Evolutionary conservation across 2,888 invertebrate genomes (phyloP).

Genomic region (Serripes groenlandicus): DNA sequence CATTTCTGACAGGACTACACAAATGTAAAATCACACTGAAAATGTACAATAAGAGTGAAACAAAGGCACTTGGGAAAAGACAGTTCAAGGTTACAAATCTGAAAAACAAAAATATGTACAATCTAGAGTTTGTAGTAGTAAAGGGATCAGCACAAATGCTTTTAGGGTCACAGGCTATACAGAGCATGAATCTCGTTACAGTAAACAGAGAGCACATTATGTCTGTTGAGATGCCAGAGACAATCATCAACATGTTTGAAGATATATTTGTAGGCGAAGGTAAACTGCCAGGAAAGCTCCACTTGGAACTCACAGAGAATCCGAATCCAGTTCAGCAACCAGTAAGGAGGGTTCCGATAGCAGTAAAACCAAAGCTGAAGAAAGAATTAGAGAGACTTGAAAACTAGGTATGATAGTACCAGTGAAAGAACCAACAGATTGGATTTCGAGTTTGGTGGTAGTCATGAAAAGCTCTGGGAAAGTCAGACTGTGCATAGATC

Average conservation of each 20-base stretch:
- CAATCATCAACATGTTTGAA: constrained; percentile 9
- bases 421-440: constrained; percentile 58
- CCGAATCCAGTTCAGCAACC: constrained; percentile 60
- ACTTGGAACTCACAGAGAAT: constrained; percentile 36
- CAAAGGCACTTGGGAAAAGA: constrained; percentile 25
- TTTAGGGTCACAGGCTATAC: constrained; percentile 34
- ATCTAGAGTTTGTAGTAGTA: neutral
- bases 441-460: constrained; percentile 65
- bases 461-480: constrained; percentile 46
- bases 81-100: constrained; percentile 27
- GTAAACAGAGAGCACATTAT: constrained; percentile 34
- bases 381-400: constrained; percentile 56
- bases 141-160: constrained; percentile 20
- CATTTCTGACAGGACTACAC: constrained; percentile 6
- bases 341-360: constrained; percentile 55
- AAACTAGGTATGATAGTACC: constrained; percentile 42
- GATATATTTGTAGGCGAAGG: too few species aligned
- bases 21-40: constrained; percentile 25
- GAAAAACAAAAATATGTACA: neutral
- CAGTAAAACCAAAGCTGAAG: constrained; percentile 51
- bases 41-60: constrained; percentile 48
- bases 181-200: constrained; percentile 43
- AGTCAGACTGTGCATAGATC: constrained; percentile 57
- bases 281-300: constrained; percentile 35
- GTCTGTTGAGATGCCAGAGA: neutral